These are phyloP conservation scores for Hemitrygon akajei DNA, from an alignment of 2,797 vertebrate species.

Conservation along the genomic window DNA sequence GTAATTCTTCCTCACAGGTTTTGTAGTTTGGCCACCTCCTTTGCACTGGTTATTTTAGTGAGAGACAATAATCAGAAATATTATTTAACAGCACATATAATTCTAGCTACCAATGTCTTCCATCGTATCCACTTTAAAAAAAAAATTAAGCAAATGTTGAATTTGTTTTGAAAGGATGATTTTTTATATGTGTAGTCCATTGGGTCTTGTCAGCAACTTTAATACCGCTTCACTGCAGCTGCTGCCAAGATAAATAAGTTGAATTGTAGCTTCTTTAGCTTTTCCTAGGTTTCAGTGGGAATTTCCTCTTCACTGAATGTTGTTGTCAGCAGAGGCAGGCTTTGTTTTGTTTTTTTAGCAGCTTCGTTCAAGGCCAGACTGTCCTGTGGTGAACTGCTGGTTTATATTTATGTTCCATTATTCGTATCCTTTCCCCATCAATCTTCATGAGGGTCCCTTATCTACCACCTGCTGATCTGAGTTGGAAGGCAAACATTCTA, in stretches of 20 bases:
- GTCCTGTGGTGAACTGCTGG: not conserved
- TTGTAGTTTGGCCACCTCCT: no score
- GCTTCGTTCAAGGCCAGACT: not conserved
- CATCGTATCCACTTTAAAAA: no score
- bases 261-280: not conserved
- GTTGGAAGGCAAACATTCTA: not conserved
- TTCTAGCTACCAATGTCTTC: no score
- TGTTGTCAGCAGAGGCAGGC: not conserved
- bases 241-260: not conserved
- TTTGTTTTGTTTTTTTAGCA: not conserved
- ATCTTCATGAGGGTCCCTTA: not conserved
- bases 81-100: no score
- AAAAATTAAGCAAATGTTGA: no score
- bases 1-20: no score
- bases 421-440: not conserved
- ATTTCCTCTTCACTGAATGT: not conserved
- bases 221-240: no score
- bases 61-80: no score
- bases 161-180: no score
- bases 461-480: not conserved
- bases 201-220: no score
- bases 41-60: no score
- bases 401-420: not conserved
- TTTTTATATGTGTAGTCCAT: no score
- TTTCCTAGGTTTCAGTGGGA: not conserved